phyloP scores from a whole-genome alignment of 2,797 vertebrate species.

The Hybognathus amarus region DNA sequence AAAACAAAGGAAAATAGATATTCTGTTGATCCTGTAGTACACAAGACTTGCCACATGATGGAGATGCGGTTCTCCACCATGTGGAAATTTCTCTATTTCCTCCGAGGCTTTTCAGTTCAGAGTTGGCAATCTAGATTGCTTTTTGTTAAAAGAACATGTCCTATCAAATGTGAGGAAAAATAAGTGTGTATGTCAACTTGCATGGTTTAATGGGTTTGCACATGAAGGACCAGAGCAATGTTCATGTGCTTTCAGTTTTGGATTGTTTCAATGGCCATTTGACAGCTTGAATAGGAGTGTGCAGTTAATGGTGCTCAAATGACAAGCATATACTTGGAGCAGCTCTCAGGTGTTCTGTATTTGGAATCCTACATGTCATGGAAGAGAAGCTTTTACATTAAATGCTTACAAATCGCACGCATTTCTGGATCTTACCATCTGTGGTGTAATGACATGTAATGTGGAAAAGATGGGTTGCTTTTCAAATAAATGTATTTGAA shows the following conservation, averaged over 20 bases:
- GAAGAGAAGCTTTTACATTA: background rate
- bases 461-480: background rate
- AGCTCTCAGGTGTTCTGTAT: constrained; percentile 36
- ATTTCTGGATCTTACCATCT: background rate
- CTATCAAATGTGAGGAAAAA: background rate
- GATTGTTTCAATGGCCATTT: constrained; percentile 47
- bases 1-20: constrained; percentile 17
- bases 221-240: constrained; percentile 39
- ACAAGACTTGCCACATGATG: constrained; percentile 50
- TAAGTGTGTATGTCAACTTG: background rate
- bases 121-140: background rate
- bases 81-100: constrained; percentile 16
- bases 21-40: constrained; percentile 39
- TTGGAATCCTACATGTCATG: constrained; percentile 27
- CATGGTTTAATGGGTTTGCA: constrained; percentile 25
- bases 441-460: background rate
- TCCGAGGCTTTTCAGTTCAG: constrained; percentile 1
- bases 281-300: constrained; percentile 43
- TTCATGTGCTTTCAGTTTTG: constrained; percentile 50
- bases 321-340: constrained; percentile 59
- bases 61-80: constrained; percentile 37
- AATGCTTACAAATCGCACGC: background rate
- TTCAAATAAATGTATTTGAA: background rate
- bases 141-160: background rate
- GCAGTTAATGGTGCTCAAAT: constrained; percentile 58